These are phyloP conservation scores for Rhamnusium bicolor DNA, from an alignment of 2,888 invertebrate genomes.

Conservation along the genomic window DNA sequence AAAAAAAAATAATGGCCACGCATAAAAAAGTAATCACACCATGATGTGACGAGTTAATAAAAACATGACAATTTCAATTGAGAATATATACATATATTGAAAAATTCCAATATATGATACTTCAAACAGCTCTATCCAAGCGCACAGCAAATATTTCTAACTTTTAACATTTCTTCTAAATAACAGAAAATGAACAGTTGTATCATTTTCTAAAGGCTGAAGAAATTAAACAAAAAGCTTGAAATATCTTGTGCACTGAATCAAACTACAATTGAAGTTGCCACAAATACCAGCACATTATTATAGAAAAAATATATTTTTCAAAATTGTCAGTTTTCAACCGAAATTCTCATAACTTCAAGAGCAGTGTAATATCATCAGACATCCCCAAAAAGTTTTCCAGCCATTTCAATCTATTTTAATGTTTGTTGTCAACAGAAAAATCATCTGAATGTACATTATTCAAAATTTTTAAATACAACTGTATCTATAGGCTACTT, in stretches of 20 bases:
- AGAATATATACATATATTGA: background rate
- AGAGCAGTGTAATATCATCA: background rate
- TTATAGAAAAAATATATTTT: background rate
- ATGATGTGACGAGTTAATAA: background rate
- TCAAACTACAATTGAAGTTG: background rate
- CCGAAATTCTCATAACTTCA: background rate
- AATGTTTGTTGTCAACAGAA: constrained; percentile 38
- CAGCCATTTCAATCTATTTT: constrained; percentile 7
- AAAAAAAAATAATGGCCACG: background rate
- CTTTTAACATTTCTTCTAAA: background rate
- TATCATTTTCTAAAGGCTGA: constrained; percentile 4
- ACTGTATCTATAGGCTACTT: background rate
- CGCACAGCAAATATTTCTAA: background rate
- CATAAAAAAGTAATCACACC: background rate
- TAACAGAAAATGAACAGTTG: constrained; percentile 9
- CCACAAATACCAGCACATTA: background rate
- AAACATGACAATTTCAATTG: background rate
- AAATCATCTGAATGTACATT: constrained; percentile 44
- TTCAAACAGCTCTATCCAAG: background rate
- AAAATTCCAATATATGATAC: background rate
- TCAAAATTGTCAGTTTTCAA: background rate
- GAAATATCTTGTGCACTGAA: background rate
- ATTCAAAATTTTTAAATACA: background rate
- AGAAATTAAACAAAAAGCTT: background rate
- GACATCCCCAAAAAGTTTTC: background rate